A percentile compares a stretch with the other conserved stretches of the same genome.
Conservation (phyloP, 2,888 invertebrate species). For the Ptychoptera contaminata region DNA sequence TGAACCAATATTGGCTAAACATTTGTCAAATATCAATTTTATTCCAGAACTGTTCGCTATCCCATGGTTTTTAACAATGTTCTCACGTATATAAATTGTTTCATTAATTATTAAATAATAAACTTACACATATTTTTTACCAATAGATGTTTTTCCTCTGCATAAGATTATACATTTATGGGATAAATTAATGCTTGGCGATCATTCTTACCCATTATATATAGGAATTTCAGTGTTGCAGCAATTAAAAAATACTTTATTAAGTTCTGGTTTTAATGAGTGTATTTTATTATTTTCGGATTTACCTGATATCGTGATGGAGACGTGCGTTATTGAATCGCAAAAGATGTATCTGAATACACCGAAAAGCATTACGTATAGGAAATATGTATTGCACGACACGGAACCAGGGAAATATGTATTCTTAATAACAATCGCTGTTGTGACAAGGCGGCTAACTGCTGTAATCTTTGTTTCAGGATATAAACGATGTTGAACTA, state of each 20-base stretch:
- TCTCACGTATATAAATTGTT: conserved; percentile 67
- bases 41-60: conserved; percentile 96
- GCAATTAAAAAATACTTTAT: conserved; percentile 67
- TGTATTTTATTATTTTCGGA: conserved; percentile 98
- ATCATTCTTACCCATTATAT: conserved; percentile 83
- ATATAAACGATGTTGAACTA: conserved; percentile 50
- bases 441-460: not conserved
- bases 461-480: too few relatives aligned
- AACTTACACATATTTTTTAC: not conserved
- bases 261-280: conserved; percentile 92
- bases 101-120: not conserved
- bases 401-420: conserved; percentile 12
- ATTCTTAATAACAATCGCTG: too few relatives aligned
- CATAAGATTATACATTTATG: conserved; percentile 96
- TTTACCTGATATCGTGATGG: conserved; percentile 92
- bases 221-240: conserved; percentile 86
- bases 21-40: conserved; percentile 83
- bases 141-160: conserved; percentile 89
- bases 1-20: conserved; percentile 82
- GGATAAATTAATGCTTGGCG: conserved; percentile 90
- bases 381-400: conserved; percentile 53
- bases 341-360: conserved; percentile 71
- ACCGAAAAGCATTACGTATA: conserved; percentile 73
- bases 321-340: conserved; percentile 78
- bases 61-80: conserved; percentile 98